Evolutionary conservation across 2,113 vertebrate species (phyloP), one percentile per base, ranked within the genome.

Genomic region (Rafetus swinhoei): DNA sequence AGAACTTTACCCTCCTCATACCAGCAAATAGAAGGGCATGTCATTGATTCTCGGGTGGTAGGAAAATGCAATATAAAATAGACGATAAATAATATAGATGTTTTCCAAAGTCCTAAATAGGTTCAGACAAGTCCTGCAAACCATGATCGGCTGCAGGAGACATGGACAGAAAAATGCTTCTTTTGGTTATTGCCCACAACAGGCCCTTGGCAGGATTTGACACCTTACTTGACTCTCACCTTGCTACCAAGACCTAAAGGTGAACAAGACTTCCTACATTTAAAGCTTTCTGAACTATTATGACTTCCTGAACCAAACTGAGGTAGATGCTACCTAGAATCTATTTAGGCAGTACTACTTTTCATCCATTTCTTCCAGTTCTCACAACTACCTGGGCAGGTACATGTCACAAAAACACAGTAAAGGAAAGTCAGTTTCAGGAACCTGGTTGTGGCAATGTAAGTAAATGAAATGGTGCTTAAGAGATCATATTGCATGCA

Each of bases 371-470:
- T 95, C 45, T 27, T 56, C 16, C 53, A 86, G 79, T 54, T 54
- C 85, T 95, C 79, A 87, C 27, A 84, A 54, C 3, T 93, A 35
- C 22, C 55, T 87, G 57, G 16, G 50, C 29, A 93, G 52, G 85
- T 56, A 84, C 54, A 85, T 19, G 93, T 88, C 57, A 77, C 22
- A 92, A 69, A 89, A 62, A 50, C 56, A 90, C 7, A 88, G 29
- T 14, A 22, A 60, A 35, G 50, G 18, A 92, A 84, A 93, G 90
- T 90, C 79, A 91, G 91, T 96, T 97, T 95, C 65, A 90, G 39
- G 76, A 95, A 74, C 16, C 72, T 76, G 86, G 9, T 89, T 89
- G n/a, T 25, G 62, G 39, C 39, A 93, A 76, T 65, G 95, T 9
- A 24, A 16, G 21, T 50, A 22, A 89, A 19, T 21, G 82, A 54